Evolutionary conservation across 1,140 invertebrate genomes (phyloP).

Genomic region (Diorhabda elongata): DNA sequence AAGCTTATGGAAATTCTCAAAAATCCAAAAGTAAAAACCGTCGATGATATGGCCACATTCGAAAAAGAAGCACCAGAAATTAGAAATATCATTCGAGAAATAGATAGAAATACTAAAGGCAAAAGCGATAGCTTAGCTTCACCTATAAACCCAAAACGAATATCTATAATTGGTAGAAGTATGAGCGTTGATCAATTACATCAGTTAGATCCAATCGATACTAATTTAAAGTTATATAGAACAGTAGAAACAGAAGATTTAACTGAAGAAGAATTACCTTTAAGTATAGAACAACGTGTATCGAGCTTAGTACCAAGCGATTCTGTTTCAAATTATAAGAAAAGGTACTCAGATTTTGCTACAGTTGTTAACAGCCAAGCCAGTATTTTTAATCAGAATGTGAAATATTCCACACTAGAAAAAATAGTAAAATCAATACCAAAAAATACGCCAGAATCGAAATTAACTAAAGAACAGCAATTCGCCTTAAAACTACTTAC

Average conservation of each 20-base stretch:
- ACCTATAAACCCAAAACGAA: not conserved
- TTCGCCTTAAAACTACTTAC: slow-evolving; percentile 32
- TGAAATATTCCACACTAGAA: slow-evolving; percentile 33
- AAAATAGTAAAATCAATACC: slow-evolving; percentile 30
- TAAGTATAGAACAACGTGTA: slow-evolving; percentile 10
- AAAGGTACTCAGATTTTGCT: slow-evolving; percentile 24
- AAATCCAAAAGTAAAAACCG: slow-evolving; percentile 27
- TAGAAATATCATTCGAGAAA: slow-evolving; percentile 1
- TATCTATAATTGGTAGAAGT: slow-evolving; percentile 13
- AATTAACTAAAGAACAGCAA: slow-evolving; percentile 35
- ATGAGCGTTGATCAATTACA: slow-evolving; percentile 23
- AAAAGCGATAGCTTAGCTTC: slow-evolving; percentile 3
- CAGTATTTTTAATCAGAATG: not conserved
- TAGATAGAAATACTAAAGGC: slow-evolving; percentile 3
- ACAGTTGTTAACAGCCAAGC: slow-evolving; percentile 2
- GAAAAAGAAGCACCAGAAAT: slow-evolving; percentile 5
- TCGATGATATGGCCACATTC: slow-evolving; percentile 18
- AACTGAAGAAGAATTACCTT: not conserved
- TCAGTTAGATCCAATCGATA: slow-evolving; percentile 18
- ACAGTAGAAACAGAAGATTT: slow-evolving; percentile 19
- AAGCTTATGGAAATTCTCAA: slow-evolving; percentile 32
- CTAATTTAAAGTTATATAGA: slow-evolving; percentile 11
- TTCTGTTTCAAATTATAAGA: slow-evolving; percentile 25
- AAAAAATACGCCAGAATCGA: slow-evolving; percentile 19
- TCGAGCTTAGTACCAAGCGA: slow-evolving; percentile 27